Evolutionary conservation across 2,797 vertebrate species (phyloP), one percentile per base, ranked within the genome.

Genomic region (Poeciliopsis paucimaculata): DNA sequence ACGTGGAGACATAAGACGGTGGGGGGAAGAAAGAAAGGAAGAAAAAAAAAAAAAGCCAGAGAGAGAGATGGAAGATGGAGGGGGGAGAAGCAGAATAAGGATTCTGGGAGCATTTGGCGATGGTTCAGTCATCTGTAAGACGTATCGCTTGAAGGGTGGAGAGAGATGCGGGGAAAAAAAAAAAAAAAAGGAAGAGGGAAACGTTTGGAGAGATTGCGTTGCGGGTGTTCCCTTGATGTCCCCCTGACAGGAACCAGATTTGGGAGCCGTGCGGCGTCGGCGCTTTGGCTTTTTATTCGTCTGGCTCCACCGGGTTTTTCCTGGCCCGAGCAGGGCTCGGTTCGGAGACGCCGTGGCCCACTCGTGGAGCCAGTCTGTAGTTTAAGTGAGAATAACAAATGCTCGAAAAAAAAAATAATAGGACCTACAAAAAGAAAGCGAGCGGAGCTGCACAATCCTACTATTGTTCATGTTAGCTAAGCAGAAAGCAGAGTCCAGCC

Each of bases 161-260:
- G 89, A 84, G 89, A 74, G 84, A 88, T 79, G 83, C 84, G 84
- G 82, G 83, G 85, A 57, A 20, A 86, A 90, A 93, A 84, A 87
- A 81, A 90, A 80, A 41, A 28, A 46, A 46, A 46, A 46, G 28
- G 28, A 55, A 86, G 91, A 93, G 94, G 91, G 94, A 93, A 92
- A 91, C 89, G 82, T 91, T 95, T 91, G 93, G 94, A 95, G 94
- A 95, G 95, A 96, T 96, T 96, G 95, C 95, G 86, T 96, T 95
- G 96, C 95, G 96, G 96, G 96, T 96, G 96, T 96, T 96, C 95
- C 91, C 95, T 95, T 96, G 96, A 96, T 96, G 96, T 95, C 94
- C 93, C 92, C 90, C 94, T 96, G 95, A 96, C 95, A 96, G 95
- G 95, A 96, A 95, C 94, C 95, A 95, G 96, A 96, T 95, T 96